Percentiles rank a stretch among this genome's conserved stretches.
Conservation (phyloP, 2,113 vertebrate species). For the Fregetta grallaria region DNA sequence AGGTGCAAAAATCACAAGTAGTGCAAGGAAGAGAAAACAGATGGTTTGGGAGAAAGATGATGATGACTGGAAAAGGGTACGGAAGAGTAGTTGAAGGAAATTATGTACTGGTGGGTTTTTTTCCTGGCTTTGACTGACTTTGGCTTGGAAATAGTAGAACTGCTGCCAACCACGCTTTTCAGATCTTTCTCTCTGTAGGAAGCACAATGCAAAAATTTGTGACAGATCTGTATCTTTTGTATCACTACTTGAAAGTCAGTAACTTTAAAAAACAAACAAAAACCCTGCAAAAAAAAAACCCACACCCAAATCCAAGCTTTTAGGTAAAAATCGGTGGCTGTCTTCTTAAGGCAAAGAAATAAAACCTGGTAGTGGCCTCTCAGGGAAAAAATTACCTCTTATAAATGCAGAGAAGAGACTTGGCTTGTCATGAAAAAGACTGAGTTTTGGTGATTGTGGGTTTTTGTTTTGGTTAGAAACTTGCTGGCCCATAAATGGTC, state of each 20-base stretch:
- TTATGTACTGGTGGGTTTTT: neutral
- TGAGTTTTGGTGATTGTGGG: neutral
- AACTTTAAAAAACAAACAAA: neutral
- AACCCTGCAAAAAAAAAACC: no score
- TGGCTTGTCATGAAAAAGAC: neutral
- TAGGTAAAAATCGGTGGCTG: neutral
- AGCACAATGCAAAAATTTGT: neutral
- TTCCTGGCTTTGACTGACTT: neutral
- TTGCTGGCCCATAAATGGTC: neutral
- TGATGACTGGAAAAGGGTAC: neutral
- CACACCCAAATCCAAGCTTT: neutral
- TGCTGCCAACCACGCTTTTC: neutral
- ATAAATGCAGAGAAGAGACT: neutral
- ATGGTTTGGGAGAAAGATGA: neutral
- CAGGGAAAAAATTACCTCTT: neutral
- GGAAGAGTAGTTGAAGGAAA: neutral
- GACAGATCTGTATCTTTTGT: neutral
- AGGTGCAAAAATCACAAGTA: neutral
- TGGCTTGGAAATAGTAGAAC: neutral
- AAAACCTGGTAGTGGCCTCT: neutral
- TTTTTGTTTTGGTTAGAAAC: neutral
- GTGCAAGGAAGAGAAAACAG: neutral
- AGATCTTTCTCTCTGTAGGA: neutral
- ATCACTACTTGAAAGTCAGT: neutral
- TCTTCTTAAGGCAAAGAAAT: neutral